Evolutionary conservation across 2,797 vertebrate genomes (phyloP).

Genomic region (Rhyacichthys aspro): DNA sequence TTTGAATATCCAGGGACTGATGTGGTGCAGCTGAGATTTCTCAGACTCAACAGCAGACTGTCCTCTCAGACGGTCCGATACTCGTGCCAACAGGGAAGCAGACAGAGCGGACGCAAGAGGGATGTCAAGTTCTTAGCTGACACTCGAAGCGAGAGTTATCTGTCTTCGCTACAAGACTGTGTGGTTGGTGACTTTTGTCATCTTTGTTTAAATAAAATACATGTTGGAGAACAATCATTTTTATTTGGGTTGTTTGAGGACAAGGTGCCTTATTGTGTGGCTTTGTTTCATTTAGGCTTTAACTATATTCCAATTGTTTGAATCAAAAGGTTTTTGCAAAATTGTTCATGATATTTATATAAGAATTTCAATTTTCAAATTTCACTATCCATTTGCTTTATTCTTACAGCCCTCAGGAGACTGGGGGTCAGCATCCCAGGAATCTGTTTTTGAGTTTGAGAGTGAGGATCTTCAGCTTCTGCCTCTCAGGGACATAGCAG

Average conservation of each 20-base stretch:
- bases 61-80: conserved; percentile 81
- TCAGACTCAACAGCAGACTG: conserved; percentile 80
- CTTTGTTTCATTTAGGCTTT: too few relatives aligned
- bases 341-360: too few relatives aligned
- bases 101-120: conserved; percentile 45
- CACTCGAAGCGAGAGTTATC: conserved; percentile 78
- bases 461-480: conserved; percentile 81
- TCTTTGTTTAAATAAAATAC: conserved; percentile 4
- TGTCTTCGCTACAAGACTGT: conserved; percentile 77
- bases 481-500: conserved; percentile 84
- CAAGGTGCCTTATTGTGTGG: too few relatives aligned
- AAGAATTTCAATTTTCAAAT: background rate
- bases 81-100: conserved; percentile 66
- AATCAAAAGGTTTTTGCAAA: too few relatives aligned
- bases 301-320: too few relatives aligned
- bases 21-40: conserved; percentile 85
- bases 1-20: conserved; percentile 79
- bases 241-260: too few relatives aligned
- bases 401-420: conserved; percentile 52
- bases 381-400: background rate
- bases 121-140: conserved; percentile 83
- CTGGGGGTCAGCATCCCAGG: conserved; percentile 60
- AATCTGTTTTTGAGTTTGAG: conserved; percentile 83
- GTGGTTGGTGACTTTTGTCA: conserved; percentile 63
- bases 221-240: too few relatives aligned